phyloP scores from a whole-genome alignment of 2,888 invertebrate species.

The Lingula anatina region DNA sequence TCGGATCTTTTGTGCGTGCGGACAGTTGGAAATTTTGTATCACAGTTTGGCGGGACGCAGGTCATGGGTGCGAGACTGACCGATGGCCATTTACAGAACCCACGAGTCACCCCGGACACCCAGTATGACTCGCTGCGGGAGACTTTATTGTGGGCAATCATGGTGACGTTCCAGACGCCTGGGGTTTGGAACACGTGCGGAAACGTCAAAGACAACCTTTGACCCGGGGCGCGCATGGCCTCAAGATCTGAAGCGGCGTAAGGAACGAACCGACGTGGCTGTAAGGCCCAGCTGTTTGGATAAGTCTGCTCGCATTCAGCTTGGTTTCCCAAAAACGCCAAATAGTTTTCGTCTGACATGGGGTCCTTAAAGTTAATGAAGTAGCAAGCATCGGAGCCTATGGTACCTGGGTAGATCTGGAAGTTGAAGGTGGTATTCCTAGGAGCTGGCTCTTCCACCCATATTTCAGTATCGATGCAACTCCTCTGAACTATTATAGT shows the following conservation, averaged over 20 bases:
- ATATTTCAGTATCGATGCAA: constrained; percentile 13
- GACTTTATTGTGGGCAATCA: constrained; percentile 14
- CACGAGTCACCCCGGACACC: constrained; percentile 13
- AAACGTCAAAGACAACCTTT: constrained; percentile 2
- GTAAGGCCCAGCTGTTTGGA: background rate
- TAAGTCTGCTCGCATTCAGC: constrained; percentile 5
- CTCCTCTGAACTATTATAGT: constrained; percentile 11
- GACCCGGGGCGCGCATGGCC: background rate
- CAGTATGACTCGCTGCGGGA: constrained; percentile 8
- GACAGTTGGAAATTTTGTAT: constrained; percentile 4
- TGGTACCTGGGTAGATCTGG: constrained; percentile 13
- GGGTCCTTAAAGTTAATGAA: constrained; percentile 15
- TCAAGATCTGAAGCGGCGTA: background rate
- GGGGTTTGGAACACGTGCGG: constrained; percentile 10
- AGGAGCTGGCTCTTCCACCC: constrained; percentile 11
- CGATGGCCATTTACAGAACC: constrained; percentile 17
- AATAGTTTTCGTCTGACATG: constrained; percentile 10
- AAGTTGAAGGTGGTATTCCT: constrained; percentile 16
- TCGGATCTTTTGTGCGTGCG: constrained; percentile 13
- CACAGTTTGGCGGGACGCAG: constrained; percentile 14
- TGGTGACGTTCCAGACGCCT: constrained; percentile 8
- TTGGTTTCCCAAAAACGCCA: constrained; percentile 14
- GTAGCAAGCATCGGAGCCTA: constrained; percentile 20
- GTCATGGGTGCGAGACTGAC: constrained; percentile 13
- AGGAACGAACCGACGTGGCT: background rate